These are phyloP conservation scores for Rhynchomys soricoides DNA, from an alignment of 2,113 vertebrate species.

Conservation along the genomic window DNA sequence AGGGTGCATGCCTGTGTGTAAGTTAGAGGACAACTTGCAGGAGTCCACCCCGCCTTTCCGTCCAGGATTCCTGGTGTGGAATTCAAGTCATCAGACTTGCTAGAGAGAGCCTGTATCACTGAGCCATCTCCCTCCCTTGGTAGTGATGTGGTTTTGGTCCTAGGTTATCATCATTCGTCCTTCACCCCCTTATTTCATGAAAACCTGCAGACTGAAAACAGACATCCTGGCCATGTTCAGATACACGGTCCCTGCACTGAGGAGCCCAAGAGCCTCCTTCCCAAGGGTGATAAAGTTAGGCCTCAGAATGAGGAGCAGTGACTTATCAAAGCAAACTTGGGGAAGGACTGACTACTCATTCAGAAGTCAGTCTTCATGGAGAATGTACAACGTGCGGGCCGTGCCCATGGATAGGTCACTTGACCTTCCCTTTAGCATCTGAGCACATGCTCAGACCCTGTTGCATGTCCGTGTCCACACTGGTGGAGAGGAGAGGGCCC, in stretches of 20 bases:
- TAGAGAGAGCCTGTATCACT: background rate
- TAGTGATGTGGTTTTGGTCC: background rate
- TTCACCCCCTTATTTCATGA: background rate
- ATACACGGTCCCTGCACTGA: background rate
- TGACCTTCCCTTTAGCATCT: background rate
- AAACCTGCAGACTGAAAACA: background rate
- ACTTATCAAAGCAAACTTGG: background rate
- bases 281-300: background rate
- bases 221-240: rapidly evolving
- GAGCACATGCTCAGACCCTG: background rate
- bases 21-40: too few relatives aligned
- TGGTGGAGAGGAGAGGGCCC: background rate
- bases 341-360: rapidly evolving
- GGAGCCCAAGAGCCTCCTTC: background rate
- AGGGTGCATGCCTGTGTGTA: too few relatives aligned
- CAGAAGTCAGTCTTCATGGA: rapidly evolving
- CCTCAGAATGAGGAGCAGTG: background rate
- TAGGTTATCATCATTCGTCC: rapidly evolving
- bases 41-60: too few relatives aligned
- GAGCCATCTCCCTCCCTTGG: background rate
- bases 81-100: background rate
- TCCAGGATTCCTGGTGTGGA: background rate
- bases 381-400: rapidly evolving
- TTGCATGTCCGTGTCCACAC: rapidly evolving
- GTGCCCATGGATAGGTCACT: rapidly evolving